phyloP scores from a whole-genome alignment of 2,113 vertebrate genomes.

The Cebidichthys violaceus region DNA sequence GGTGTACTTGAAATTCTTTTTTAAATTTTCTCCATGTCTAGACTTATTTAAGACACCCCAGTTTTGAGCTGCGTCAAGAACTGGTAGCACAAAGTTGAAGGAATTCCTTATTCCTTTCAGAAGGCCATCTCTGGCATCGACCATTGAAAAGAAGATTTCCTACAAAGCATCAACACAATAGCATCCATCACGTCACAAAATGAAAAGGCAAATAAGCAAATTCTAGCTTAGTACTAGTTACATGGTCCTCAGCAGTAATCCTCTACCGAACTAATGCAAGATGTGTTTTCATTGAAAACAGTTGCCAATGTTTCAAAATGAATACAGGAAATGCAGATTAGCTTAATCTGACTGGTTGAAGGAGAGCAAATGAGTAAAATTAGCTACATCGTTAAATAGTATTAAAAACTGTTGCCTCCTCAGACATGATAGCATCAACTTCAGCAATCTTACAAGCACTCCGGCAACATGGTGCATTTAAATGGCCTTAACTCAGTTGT shows the following conservation, averaged over 20 bases:
- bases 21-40: conserved; percentile 80
- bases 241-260: not conserved
- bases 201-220: not conserved
- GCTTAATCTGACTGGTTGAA: too few species aligned
- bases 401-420: not conserved
- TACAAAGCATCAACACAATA: conserved; percentile 66
- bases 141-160: conserved; percentile 83
- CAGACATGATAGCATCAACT: not conserved
- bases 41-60: conserved; percentile 86
- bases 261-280: not conserved
- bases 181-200: conserved; percentile 2
- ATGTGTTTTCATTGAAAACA: not conserved
- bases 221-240: not conserved
- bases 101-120: conserved; percentile 77
- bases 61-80: conserved; percentile 80
- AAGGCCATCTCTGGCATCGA: conserved; percentile 87
- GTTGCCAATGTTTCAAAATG: not conserved
- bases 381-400: not conserved
- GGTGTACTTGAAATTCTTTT: conserved; percentile 80
- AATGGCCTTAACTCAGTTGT: not conserved
- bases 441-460: not conserved
- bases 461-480: not conserved
- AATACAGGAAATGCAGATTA: not conserved
- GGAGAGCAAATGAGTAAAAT: not conserved
- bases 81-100: conserved; percentile 81